Evolutionary conservation across 2,797 vertebrate species (phyloP), one percentile per base, ranked within the genome.

Genomic region (Pipistrellus pygmaeus): DNA sequence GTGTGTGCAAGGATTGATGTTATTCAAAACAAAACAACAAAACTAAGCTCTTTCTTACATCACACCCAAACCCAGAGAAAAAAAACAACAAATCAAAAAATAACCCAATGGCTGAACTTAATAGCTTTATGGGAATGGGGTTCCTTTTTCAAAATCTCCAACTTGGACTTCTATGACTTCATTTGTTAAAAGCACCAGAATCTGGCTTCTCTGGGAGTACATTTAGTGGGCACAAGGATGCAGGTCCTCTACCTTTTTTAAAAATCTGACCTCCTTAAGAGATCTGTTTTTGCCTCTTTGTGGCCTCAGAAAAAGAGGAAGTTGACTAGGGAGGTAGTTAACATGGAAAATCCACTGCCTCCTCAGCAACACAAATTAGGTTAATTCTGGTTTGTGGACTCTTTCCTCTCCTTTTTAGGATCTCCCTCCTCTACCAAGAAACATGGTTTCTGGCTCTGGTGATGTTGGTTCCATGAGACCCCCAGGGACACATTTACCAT

Each of bases 1-100:
- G 99, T 98, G 98, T 98, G 98, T 99, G 99, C 97, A 98, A 99
- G 98, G 98, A 98, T 99, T 97, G 97, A 98, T 98, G 97, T 98
- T 98, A 98, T 96, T 96, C 51, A 93, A 96, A 96, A 97, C 64
- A 51, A 84, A 85, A 85, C 80, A 85, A 85, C 80, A 85, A 96
- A 97, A 93, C 55, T 85, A 86, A 62, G 32, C 73, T 95, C 81
- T 95, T 95, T 97, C 87, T 96, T 72, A 94, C 75, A 94, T 94
- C 90, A 96, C 78, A 96, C 71, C 69, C 93, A 95, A 93, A 96
- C 55, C 14, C 8, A 68, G 95, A 97, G 82, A 90, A 86, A 53
- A 53, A 95, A 95, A 88, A 23, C 35, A 20, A 80, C 12, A 11
- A 82, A 93, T 69, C 62, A 20, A 3, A 83, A 88, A 95, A 81